phyloP scores from a whole-genome alignment of 2,797 vertebrate genomes.

The Poeciliopsis turneri region DNA sequence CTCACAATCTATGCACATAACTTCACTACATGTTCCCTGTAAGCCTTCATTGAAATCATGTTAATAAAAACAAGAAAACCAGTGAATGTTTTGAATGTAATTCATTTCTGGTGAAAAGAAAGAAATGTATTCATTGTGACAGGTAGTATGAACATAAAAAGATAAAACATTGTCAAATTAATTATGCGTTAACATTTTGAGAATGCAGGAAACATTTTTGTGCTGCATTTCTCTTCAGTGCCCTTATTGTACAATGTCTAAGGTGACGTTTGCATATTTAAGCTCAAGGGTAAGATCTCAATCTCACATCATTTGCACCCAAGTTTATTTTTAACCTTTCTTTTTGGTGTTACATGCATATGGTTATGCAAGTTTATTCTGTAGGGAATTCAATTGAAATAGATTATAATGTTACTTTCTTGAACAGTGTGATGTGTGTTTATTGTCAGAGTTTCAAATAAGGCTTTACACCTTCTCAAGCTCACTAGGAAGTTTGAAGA shows the following conservation, averaged over 20 bases:
- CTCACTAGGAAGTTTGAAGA: not conserved
- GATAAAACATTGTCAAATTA: not conserved
- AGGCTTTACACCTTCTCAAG: not conserved
- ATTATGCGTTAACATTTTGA: not conserved
- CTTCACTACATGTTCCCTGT: not conserved
- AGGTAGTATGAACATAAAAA: not conserved
- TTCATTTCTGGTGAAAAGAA: not conserved
- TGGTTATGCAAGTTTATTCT: not conserved
- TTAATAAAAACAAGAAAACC: not conserved
- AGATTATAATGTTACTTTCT: not conserved
- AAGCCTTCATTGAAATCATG: not conserved
- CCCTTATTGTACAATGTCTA: slow-evolving; percentile 1
- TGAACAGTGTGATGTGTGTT: not conserved
- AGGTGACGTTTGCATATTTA: slow-evolving; percentile 8
- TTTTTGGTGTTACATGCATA: not conserved
- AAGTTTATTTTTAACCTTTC: not conserved
- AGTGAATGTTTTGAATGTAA: not conserved
- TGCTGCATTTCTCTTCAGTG: slow-evolving; percentile 6
- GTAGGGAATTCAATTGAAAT: not conserved
- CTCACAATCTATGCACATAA: not conserved
- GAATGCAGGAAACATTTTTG: not conserved
- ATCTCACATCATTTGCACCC: slow-evolving; percentile 7
- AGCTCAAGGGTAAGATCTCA: not conserved
- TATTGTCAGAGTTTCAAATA: not conserved
- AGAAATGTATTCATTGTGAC: not conserved